A percentile compares a stretch with the other conserved stretches of the same genome.
Conservation (phyloP, 2,797 vertebrate genomes). For the Poecile montanus region DNA sequence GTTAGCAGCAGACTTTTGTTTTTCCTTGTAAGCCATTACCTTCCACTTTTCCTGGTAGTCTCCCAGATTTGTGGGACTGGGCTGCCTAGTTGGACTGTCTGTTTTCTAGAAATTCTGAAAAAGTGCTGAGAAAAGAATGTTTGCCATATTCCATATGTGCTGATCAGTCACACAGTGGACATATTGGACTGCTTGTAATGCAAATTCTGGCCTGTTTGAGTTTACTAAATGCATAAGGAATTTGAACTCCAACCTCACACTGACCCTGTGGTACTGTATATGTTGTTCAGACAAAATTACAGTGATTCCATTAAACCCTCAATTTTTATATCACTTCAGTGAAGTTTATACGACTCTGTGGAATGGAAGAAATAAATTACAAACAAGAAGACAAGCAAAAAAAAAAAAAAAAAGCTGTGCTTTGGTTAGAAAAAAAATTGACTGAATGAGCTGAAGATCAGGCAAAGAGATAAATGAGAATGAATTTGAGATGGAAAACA, state of each 20-base stretch:
- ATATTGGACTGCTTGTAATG: not conserved
- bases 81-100: not conserved
- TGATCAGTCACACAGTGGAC: not conserved
- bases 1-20: not conserved
- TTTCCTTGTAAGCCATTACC: not conserved
- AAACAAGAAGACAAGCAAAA: not conserved
- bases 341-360: not conserved
- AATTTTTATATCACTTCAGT: not conserved
- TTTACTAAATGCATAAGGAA: not conserved
- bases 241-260: not conserved
- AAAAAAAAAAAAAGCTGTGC: not conserved
- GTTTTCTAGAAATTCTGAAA: not conserved
- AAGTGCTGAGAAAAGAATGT: not conserved
- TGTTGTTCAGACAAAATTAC: not conserved
- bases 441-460: not conserved
- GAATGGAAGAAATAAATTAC: not conserved
- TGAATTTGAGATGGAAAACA: not conserved
- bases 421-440: not conserved
- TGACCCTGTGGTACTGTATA: not conserved
- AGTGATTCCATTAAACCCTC: not conserved
- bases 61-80: not conserved
- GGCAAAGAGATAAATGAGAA: not conserved
- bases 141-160: not conserved
- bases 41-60: not conserved
- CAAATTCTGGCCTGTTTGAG: not conserved